phyloP scores from a whole-genome alignment of 2,888 invertebrate species.

The Rhyacophila evoluta region DNA sequence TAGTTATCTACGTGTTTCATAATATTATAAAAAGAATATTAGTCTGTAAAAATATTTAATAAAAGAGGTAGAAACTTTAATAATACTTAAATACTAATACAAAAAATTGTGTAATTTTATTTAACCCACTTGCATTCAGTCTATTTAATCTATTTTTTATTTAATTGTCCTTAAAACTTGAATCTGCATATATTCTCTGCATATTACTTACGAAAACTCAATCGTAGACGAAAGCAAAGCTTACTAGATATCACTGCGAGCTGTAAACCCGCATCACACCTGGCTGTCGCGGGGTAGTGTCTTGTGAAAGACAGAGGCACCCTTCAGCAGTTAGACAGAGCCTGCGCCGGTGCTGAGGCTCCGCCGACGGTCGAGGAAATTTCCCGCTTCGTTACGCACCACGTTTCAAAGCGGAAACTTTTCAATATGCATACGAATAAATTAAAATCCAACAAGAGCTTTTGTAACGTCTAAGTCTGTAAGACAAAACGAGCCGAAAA shows the following conservation, averaged over 20 bases:
- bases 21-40: too few relatives aligned
- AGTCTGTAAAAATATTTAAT: too few relatives aligned
- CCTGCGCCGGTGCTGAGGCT: background rate
- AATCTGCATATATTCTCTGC: too few relatives aligned
- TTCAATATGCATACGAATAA: constrained; percentile 2
- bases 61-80: too few relatives aligned
- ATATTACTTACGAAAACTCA: too few relatives aligned
- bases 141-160: too few relatives aligned
- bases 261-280: background rate
- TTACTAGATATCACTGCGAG: background rate
- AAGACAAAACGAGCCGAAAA: background rate
- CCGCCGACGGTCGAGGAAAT: constrained; percentile 9
- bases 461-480: background rate
- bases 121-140: too few relatives aligned
- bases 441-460: background rate
- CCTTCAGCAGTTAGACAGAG: background rate
- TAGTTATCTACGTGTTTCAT: too few relatives aligned
- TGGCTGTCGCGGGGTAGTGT: background rate
- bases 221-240: too few relatives aligned
- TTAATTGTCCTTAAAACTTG: too few relatives aligned
- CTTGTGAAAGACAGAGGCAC: background rate
- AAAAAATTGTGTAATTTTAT: too few relatives aligned
- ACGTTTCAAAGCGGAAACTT: background rate
- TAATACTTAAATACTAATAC: too few relatives aligned
- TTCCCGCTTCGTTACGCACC: constrained; percentile 11